A percentile compares a stretch with the other conserved stretches of the same genome.
These are phyloP conservation scores for Drosophila simulans DNA, from an alignment of 1,140 invertebrate genomes.

Conservation along the genomic window DNA sequence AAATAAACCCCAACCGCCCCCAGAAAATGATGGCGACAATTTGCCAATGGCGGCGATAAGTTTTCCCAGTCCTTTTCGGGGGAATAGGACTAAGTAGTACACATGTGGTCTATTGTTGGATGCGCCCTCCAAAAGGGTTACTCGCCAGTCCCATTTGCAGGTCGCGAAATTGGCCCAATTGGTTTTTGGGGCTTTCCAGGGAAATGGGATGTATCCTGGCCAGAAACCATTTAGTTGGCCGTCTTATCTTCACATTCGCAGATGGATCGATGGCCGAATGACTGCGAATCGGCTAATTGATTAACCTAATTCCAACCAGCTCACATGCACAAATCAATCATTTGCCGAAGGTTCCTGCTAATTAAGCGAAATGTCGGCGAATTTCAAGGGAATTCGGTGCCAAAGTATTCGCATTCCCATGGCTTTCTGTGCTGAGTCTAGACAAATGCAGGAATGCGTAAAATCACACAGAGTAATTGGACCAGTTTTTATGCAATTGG, in stretches of 20 bases:
- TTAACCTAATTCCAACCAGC: constrained; percentile 32
- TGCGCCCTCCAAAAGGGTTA: constrained; percentile 30
- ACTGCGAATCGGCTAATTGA: constrained; percentile 34
- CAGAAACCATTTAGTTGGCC: not conserved
- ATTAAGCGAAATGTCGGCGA: constrained; percentile 14
- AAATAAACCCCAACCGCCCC: not conserved
- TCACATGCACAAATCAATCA: constrained; percentile 34
- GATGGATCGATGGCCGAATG: constrained; percentile 3
- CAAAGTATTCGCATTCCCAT: not conserved
- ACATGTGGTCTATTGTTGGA: constrained; percentile 28
- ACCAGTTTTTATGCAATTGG: not conserved
- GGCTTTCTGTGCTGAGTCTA: constrained; percentile 9
- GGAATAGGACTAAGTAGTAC: constrained; percentile 1
- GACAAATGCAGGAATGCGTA: constrained; percentile 20
- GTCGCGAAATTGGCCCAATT: constrained; percentile 35
- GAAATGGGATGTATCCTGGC: not conserved
- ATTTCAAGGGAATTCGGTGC: constrained; percentile 9
- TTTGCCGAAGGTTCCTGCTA: constrained; percentile 8
- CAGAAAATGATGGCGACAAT: constrained; percentile 73
- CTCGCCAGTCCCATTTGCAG: not conserved
- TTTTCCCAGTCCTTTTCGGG: constrained; percentile 19
- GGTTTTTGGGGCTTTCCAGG: not conserved
- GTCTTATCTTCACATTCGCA: constrained; percentile 1
- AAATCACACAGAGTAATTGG: constrained; percentile 20
- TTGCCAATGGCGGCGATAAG: constrained; percentile 78